These are phyloP conservation scores for Channa maculata DNA, from an alignment of 2,113 vertebrate genomes.

Conservation along the genomic window DNA sequence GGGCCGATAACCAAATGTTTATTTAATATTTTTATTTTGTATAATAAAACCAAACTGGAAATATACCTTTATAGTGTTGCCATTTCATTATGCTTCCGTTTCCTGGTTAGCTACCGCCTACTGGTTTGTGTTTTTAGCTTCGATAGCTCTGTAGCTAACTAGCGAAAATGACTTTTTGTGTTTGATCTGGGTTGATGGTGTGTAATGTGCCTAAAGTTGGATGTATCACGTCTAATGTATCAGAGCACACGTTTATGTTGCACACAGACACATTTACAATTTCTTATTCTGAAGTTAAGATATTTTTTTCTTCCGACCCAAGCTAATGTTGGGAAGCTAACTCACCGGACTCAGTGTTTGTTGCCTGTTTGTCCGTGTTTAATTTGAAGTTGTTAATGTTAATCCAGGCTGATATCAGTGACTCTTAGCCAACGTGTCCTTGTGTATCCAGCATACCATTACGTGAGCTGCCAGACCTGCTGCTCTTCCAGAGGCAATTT, in stretches of 20 bases:
- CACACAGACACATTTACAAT: not conserved
- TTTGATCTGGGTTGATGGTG: not conserved
- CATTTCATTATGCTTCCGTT: constrained; percentile 77
- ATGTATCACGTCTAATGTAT: rapidly evolving
- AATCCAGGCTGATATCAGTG: not conserved
- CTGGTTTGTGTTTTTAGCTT: constrained; percentile 85
- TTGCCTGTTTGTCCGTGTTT: constrained; percentile 6
- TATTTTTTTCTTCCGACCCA: constrained; percentile 13
- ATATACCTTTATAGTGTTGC: constrained; percentile 60
- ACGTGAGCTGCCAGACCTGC: not conserved
- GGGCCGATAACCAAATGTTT: not conserved
- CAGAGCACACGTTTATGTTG: not conserved
- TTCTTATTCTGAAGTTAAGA: constrained; percentile 20
- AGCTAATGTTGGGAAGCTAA: constrained; percentile 61
- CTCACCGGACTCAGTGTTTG: constrained; percentile 18
- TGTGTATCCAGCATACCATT: not conserved
- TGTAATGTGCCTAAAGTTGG: not conserved
- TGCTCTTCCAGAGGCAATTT: not conserved
- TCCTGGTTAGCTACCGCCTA: constrained; percentile 85
- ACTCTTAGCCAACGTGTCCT: too few relatives aligned
- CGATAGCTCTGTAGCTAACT: constrained; percentile 62
- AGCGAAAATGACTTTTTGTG: constrained; percentile 1
- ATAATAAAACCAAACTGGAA: constrained; percentile 42
- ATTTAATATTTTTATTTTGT: not conserved
- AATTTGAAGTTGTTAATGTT: not conserved